phyloP scores from a whole-genome alignment of 1,140 invertebrate species.

The Nasonia vitripennis region DNA sequence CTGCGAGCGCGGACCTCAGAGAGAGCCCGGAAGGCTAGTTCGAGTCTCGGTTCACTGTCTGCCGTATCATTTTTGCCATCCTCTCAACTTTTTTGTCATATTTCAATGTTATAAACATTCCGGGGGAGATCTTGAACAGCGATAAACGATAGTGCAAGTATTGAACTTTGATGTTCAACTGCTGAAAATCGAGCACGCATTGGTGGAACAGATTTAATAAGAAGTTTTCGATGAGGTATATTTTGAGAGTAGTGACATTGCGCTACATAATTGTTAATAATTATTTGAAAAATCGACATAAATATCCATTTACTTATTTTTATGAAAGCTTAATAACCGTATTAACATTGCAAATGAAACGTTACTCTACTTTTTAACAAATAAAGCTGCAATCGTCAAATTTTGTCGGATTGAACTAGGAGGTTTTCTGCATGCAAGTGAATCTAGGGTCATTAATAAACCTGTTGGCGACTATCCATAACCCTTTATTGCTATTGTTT shows the following conservation, averaged over 20 bases:
- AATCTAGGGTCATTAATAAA: no score
- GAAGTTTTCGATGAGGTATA: not conserved
- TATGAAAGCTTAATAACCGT: not conserved
- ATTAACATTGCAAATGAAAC: not conserved
- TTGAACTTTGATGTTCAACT: not conserved
- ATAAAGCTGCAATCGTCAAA: no score
- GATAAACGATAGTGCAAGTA: not conserved
- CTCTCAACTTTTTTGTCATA: not conserved
- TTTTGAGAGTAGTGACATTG: not conserved
- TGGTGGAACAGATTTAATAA: not conserved
- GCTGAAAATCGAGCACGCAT: not conserved
- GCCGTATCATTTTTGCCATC: not conserved
- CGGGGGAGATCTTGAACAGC: not conserved
- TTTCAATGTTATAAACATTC: not conserved
- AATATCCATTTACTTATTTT: not conserved
- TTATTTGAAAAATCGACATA: not conserved
- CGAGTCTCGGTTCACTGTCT: not conserved
- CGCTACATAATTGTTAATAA: not conserved
- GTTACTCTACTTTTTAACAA: no score
- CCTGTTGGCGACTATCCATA: no score
- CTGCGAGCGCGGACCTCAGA: conserved; percentile 15
- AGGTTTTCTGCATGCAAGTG: no score
- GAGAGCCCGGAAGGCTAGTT: not conserved
- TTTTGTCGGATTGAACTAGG: no score
- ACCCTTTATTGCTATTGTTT: no score